phyloP scores from a whole-genome alignment of 2,888 invertebrate genomes.

The Drosophila meridionalis region DNA sequence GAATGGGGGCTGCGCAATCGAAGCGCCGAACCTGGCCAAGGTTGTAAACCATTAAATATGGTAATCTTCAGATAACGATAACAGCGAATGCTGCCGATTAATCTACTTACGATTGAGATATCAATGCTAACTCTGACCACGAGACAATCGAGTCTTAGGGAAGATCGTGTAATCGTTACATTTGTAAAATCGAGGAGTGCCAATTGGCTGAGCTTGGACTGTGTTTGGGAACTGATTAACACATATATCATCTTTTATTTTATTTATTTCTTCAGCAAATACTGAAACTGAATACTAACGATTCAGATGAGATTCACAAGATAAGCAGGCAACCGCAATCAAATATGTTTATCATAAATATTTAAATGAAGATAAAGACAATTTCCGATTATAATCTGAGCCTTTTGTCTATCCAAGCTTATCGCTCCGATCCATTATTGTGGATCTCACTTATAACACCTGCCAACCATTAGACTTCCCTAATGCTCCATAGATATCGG shows the following conservation, averaged over 20 bases:
- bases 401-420: neutral
- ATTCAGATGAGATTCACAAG: neutral
- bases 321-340: neutral
- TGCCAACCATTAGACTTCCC: conserved; percentile 36
- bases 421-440: neutral
- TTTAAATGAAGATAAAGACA: conserved; percentile 6
- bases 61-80: conserved; percentile 53
- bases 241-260: neutral
- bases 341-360: conserved; percentile 7
- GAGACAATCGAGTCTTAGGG: conserved; percentile 1
- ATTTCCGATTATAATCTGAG: neutral
- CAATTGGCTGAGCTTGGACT: neutral
- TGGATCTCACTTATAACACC: conserved; percentile 24
- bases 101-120: conserved; percentile 27
- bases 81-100: conserved; percentile 32
- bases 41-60: conserved; percentile 66
- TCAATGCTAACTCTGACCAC: conserved; percentile 5
- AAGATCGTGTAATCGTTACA: neutral
- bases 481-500: conserved; percentile 39
- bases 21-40: conserved; percentile 62
- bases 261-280: neutral
- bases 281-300: neutral
- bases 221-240: conserved; percentile 3
- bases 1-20: conserved; percentile 56
- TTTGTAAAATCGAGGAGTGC: conserved; percentile 2